Evolutionary conservation across 2,888 invertebrate species (phyloP).

Genomic region (Oithona nana): DNA sequence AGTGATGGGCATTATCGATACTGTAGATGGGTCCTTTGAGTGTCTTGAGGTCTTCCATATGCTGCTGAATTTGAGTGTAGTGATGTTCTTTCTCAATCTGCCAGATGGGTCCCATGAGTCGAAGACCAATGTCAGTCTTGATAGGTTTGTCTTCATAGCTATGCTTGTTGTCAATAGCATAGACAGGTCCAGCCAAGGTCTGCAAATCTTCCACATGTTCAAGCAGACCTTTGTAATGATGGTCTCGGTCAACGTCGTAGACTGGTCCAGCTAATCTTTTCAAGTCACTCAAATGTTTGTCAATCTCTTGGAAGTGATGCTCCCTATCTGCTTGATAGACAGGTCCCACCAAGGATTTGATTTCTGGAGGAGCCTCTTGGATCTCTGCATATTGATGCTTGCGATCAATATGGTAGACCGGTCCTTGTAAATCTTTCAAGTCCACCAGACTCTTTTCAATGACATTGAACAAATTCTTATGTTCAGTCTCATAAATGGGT

Average conservation of each 20-base stretch:
- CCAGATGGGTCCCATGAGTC: conserved; percentile 7
- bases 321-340: conserved; percentile 1
- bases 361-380: background rate
- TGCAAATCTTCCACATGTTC: conserved; percentile 1
- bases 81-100: conserved; percentile 14
- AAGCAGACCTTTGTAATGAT: background rate
- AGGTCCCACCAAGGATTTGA: conserved; percentile 9
- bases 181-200: conserved; percentile 13
- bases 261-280: conserved; percentile 5
- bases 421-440: conserved; percentile 13
- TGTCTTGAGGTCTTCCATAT: conserved; percentile 2
- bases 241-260: conserved; percentile 1
- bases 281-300: background rate
- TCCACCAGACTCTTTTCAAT: conserved; percentile 14
- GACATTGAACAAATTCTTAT: background rate
- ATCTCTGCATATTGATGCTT: conserved; percentile 8
- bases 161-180: conserved; percentile 11
- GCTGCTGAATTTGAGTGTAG: conserved; percentile 5
- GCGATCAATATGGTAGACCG: conserved; percentile 11
- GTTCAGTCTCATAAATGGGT: conserved; percentile 15
- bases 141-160: conserved; percentile 7
- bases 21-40: conserved; percentile 9
- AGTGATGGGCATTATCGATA: conserved; percentile 8
- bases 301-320: conserved; percentile 5
- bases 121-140: background rate